Base-by-base conservation (phyloP, 2,113 vertebrate species). In the Aix galericulata region DNA sequence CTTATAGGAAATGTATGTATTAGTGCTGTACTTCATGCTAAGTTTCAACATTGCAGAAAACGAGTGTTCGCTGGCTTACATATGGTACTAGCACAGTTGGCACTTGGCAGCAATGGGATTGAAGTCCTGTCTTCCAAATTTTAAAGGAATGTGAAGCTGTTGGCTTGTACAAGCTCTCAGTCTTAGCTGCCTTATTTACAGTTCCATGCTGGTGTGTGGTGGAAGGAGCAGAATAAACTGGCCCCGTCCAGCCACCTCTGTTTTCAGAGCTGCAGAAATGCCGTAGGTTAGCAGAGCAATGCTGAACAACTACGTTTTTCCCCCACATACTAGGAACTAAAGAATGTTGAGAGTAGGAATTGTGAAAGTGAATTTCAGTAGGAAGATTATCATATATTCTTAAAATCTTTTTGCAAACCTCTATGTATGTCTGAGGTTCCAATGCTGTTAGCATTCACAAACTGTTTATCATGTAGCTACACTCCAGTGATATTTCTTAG, bases 131-230 rank as follows among this genome's bases (percentile, higher is more conserved):
- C 81, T 88, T 93, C 56, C 46, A 40, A 4, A 60, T 85, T 44
- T 26, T 18, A n/a, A 5, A 87, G n/a, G 17, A 66, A 62, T 5
- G 31, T 77, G 59, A 73, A 68, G 53, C 78, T 80, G 44, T 89
- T 82, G 86, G 32, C 22, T 88, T 52, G 13, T 40, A 21, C 27
- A 13, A 4, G 46, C 60, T 86, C 66, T 60, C 17, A 7, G 55
- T 58, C 34, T 66, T 63, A 23, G 9, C 50, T 7, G 1, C 5
- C 23, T 73, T 66, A 9, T 58, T 85, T 66, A 9, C 22, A 38
- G 0, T 46, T 62, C 63, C 22, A 29, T 15, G 17, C 13, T 36
- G 32, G 18, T 12, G 2, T 26, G 5, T 0, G 0, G 27, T 40
- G 48, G 46, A 80, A 74, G 40, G 59, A 73, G 27, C 13, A 7